Evolutionary conservation across 2,888 invertebrate species (phyloP).

Genomic region (Dryobota labecula): DNA sequence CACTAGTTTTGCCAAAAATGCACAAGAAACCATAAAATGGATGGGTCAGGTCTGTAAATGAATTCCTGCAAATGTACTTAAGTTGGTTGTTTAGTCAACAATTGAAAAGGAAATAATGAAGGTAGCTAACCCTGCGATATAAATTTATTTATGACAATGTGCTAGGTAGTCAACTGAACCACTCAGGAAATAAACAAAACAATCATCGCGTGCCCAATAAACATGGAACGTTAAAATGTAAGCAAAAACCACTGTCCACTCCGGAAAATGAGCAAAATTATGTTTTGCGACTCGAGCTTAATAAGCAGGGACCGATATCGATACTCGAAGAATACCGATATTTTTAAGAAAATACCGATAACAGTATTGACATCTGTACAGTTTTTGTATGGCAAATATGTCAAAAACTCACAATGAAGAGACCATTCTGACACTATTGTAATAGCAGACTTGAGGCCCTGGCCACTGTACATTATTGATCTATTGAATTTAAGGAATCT

Average conservation of each 20-base stretch:
- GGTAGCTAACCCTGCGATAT: neutral
- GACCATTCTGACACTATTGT: too few relatives aligned
- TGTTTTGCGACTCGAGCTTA: too few relatives aligned
- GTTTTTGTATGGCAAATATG: too few relatives aligned
- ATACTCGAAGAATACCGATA: too few relatives aligned
- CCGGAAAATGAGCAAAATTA: neutral
- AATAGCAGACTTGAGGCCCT: too few relatives aligned
- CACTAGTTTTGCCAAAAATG: neutral
- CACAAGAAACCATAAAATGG: neutral
- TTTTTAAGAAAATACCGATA: too few relatives aligned
- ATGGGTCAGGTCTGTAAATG: neutral
- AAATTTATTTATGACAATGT: neutral
- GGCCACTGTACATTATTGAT: too few relatives aligned
- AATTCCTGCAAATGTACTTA: neutral
- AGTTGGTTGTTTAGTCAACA: neutral
- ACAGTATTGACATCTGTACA: too few relatives aligned
- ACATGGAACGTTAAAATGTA: slow-evolving; percentile 6
- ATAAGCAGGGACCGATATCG: too few relatives aligned
- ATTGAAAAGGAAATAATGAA: neutral
- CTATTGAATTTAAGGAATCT: too few relatives aligned
- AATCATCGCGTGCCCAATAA: slow-evolving; percentile 8
- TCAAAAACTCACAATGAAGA: too few relatives aligned
- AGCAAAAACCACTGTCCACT: neutral
- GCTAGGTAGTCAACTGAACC: neutral
- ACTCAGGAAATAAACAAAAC: slow-evolving; percentile 20